phyloP scores from a whole-genome alignment of 1,140 invertebrate species.

The Trachelipus rathkii region DNA sequence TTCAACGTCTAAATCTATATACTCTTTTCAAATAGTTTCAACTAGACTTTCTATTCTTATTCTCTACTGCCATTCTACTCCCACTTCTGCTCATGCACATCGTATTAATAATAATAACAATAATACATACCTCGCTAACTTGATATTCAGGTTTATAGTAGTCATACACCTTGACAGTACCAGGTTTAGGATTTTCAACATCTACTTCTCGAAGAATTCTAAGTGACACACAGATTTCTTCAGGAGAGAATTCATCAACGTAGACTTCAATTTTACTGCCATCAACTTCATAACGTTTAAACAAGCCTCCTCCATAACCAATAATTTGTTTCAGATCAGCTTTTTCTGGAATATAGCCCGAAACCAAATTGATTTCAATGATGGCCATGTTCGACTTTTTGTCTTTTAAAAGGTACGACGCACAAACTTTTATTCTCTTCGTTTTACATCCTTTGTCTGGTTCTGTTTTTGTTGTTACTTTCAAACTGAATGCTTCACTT shows the following conservation, averaged over 20 bases:
- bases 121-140: constrained; percentile 22
- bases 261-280: constrained; percentile 52
- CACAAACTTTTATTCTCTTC: constrained; percentile 30
- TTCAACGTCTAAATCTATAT: too few species aligned
- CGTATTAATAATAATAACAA: neutral
- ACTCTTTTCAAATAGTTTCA: too few species aligned
- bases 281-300: constrained; percentile 52
- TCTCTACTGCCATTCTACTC: too few species aligned
- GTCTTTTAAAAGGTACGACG: constrained; percentile 32
- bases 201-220: constrained; percentile 52
- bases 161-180: constrained; percentile 62
- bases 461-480: constrained; percentile 7
- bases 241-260: constrained; percentile 51
- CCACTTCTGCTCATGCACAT: too few species aligned
- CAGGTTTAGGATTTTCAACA: constrained; percentile 58
- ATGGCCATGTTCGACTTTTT: constrained; percentile 44
- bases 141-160: constrained; percentile 48
- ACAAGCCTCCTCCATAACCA: neutral
- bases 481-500: constrained; percentile 16
- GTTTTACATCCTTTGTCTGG: constrained; percentile 21
- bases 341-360: constrained; percentile 39
- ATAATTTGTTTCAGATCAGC: constrained; percentile 28
- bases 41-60: too few species aligned
- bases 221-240: constrained; percentile 52
- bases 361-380: constrained; percentile 43